These are phyloP conservation scores for Liolophura sinensis DNA, from an alignment of 1,140 invertebrate species.

Conservation along the genomic window DNA sequence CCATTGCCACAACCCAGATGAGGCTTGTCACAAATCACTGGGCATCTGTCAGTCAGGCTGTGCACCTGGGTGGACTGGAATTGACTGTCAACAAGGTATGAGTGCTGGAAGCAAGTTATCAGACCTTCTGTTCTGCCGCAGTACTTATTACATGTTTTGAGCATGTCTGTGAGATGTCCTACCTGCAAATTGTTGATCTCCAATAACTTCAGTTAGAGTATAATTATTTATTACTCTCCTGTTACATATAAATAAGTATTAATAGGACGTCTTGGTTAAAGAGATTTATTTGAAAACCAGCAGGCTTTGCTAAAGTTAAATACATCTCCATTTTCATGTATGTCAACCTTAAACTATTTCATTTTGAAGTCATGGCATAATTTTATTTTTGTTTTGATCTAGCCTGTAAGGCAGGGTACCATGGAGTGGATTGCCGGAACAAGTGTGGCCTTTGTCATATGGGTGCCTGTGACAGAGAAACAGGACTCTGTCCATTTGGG, in stretches of 20 bases:
- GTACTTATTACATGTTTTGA: neutral
- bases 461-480: constrained; percentile 29
- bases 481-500: constrained; percentile 26
- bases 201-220: neutral
- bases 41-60: constrained; percentile 20
- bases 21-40: too few relatives aligned
- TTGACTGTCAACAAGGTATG: constrained; percentile 32
- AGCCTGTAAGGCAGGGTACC: constrained; percentile 28
- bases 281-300: neutral
- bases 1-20: too few relatives aligned
- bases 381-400: neutral
- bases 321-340: neutral
- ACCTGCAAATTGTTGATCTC: neutral
- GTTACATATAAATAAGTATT: neutral
- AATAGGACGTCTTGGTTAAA: neutral
- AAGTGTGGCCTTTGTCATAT: constrained; percentile 28
- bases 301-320: neutral
- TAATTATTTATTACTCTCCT: neutral
- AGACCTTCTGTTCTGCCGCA: neutral
- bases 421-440: constrained; percentile 26
- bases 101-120: neutral
- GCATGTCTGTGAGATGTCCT: neutral
- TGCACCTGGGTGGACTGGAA: constrained; percentile 34
- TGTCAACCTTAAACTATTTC: neutral
- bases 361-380: neutral